These are phyloP conservation scores for Nomada goodeniana DNA, from an alignment of 2,888 invertebrate genomes.

Conservation along the genomic window DNA sequence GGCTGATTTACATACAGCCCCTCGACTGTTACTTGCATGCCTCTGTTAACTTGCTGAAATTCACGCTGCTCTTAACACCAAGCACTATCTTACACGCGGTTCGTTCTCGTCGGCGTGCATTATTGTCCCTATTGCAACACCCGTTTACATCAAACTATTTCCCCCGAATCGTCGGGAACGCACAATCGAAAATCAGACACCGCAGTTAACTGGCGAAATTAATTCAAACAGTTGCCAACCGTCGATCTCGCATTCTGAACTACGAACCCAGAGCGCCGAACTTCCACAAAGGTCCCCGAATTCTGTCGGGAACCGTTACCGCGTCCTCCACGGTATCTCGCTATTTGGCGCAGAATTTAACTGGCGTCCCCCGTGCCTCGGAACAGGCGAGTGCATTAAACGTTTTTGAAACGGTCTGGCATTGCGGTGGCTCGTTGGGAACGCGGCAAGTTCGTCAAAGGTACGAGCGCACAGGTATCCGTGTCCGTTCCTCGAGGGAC, in stretches of 20 bases:
- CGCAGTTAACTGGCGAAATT: no score
- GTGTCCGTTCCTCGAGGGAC: not conserved
- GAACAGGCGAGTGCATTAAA: not conserved
- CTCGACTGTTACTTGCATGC: conserved; percentile 29
- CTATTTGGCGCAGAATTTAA: not conserved
- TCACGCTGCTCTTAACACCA: conserved; percentile 14
- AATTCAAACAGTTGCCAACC: no score
- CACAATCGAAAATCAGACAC: no score
- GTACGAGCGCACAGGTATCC: not conserved
- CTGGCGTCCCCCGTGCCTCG: not conserved
- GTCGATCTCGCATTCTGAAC: no score
- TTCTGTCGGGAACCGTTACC: not conserved
- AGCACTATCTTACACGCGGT: not conserved
- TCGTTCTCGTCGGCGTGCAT: not conserved
- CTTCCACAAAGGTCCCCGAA: not conserved
- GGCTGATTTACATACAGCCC: conserved; percentile 46
- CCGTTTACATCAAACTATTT: not conserved
- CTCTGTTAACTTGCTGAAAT: conserved; percentile 24
- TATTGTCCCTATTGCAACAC: not conserved
- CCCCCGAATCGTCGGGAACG: no score
- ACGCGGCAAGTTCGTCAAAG: conserved; percentile 7
- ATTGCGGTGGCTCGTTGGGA: not conserved
- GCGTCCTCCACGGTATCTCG: not conserved
- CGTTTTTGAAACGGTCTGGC: conserved; percentile 10
- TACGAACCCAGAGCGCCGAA: not conserved